Conservation (phyloP, 1,140 invertebrate genomes). For the Cyclina sinensis region DNA sequence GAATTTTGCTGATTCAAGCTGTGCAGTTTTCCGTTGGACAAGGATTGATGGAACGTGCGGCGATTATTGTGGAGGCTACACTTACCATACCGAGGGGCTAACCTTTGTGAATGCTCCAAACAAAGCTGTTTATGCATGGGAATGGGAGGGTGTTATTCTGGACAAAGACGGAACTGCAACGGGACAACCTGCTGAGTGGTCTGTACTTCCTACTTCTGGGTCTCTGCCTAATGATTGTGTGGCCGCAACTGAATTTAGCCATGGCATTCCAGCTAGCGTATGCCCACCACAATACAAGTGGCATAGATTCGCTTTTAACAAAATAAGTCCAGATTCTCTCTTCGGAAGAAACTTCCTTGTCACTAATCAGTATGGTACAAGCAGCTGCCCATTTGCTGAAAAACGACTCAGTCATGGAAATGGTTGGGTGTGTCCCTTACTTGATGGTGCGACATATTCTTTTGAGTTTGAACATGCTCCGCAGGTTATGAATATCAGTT, state of each 20-base stretch:
- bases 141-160: constrained; percentile 75
- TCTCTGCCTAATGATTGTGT: constrained; percentile 74
- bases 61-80: constrained; percentile 77
- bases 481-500: constrained; percentile 80
- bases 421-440: constrained; percentile 76
- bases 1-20: constrained; percentile 74
- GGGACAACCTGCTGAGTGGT: constrained; percentile 55
- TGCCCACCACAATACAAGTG: constrained; percentile 77
- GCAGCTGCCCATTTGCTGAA: constrained; percentile 59
- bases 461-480: constrained; percentile 76
- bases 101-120: constrained; percentile 75
- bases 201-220: constrained; percentile 68
- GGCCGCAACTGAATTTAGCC: constrained; percentile 60
- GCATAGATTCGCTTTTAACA: constrained; percentile 81
- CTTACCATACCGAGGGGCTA: constrained; percentile 62
- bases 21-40: constrained; percentile 73
- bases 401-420: constrained; percentile 77
- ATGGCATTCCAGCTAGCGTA: constrained; percentile 67
- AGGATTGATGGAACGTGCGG: constrained; percentile 77
- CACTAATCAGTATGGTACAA: constrained; percentile 74
- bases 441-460: constrained; percentile 71
- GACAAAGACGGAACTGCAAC: constrained; percentile 77
- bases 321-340: constrained; percentile 72
- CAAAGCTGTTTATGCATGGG: constrained; percentile 76
- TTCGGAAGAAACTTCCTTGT: constrained; percentile 73